A percentile compares a stretch with the other conserved stretches of the same genome.
These are phyloP conservation scores for Cettia cetti DNA, from an alignment of 2,113 vertebrate species.

Conservation along the genomic window DNA sequence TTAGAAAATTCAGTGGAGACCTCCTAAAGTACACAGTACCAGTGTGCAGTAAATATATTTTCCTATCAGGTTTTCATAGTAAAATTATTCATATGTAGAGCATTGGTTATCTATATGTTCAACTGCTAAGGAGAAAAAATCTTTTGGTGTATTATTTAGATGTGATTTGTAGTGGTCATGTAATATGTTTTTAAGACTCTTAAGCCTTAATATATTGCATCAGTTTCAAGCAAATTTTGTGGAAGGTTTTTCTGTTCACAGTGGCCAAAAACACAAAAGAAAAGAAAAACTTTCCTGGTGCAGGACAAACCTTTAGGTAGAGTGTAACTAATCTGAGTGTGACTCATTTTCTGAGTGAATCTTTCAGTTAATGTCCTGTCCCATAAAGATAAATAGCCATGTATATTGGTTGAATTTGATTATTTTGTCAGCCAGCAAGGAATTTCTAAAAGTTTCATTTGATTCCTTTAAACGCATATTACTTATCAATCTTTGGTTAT, in stretches of 20 bases:
- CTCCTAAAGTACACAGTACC: background rate
- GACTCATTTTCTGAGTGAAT: background rate
- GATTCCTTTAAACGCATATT: background rate
- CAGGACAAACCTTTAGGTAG: background rate
- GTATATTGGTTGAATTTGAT: background rate
- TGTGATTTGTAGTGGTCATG: background rate
- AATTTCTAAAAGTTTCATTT: background rate
- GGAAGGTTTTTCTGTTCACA: background rate
- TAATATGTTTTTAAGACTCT: background rate
- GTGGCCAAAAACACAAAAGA: background rate
- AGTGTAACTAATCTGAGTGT: background rate
- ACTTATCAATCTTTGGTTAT: background rate
- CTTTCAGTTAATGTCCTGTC: background rate
- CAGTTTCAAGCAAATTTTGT: background rate
- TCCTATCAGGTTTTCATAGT: slow-evolving; percentile 18
- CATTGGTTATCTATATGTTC: background rate
- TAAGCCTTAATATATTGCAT: background rate
- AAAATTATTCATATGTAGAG: background rate
- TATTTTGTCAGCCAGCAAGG: background rate
- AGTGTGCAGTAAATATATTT: slow-evolving; percentile 5
- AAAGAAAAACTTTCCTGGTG: background rate
- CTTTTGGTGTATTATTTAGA: background rate
- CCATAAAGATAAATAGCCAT: background rate
- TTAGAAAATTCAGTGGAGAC: slow-evolving; percentile 1
- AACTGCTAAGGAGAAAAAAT: background rate